phyloP scores from a whole-genome alignment of 2,797 vertebrate genomes.

The Pitangus sulphuratus region DNA sequence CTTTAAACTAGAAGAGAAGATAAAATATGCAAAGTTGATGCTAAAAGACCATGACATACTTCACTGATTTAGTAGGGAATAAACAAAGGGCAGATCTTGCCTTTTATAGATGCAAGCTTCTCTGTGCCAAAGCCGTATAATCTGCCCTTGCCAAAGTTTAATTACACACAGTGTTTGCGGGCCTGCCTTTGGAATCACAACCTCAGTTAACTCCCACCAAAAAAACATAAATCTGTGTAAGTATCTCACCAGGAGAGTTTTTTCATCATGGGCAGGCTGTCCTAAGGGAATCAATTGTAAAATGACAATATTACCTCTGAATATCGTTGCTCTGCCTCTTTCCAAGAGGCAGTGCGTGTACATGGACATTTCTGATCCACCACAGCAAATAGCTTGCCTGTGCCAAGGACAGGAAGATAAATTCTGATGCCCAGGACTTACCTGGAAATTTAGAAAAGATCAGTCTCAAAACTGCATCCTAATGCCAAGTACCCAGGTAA shows the following conservation, averaged over 20 bases:
- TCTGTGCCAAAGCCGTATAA: slow-evolving; percentile 34
- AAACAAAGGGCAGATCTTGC: slow-evolving; percentile 75
- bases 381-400: background rate
- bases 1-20: slow-evolving; percentile 35
- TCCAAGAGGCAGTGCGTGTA: background rate
- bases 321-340: background rate
- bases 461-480: background rate
- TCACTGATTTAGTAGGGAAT: slow-evolving; percentile 68
- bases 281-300: background rate
- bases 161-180: slow-evolving; percentile 15
- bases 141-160: slow-evolving; percentile 45
- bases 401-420: background rate
- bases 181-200: background rate
- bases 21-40: slow-evolving; percentile 66
- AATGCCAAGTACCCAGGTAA: background rate
- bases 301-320: background rate
- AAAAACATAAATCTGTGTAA: background rate
- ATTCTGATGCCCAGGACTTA: background rate
- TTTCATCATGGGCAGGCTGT: background rate
- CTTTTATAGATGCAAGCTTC: slow-evolving; percentile 75
- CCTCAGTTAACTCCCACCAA: background rate
- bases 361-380: background rate
- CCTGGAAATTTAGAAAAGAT: background rate
- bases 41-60: slow-evolving; percentile 69
- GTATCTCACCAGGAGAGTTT: background rate